These are phyloP conservation scores for Sphaerodactylus townsendi DNA, from an alignment of 2,113 vertebrate genomes.

Conservation along the genomic window DNA sequence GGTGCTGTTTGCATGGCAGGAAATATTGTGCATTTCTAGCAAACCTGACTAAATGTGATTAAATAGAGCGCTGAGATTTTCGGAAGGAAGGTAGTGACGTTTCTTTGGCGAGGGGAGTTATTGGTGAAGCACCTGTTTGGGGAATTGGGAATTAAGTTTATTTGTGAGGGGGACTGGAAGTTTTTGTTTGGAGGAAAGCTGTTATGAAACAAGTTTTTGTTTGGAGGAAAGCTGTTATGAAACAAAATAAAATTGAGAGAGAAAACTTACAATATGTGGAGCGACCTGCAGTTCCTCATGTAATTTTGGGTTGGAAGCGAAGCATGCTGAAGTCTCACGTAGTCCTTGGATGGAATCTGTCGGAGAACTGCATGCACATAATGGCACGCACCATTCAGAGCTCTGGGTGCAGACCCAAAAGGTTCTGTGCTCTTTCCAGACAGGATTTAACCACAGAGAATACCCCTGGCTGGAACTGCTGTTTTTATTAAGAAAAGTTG, in stretches of 20 bases:
- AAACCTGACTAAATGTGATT: neutral
- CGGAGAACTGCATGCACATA: neutral
- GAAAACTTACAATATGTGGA: neutral
- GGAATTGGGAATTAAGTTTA: neutral
- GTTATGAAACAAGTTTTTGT: neutral
- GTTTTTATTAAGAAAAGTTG: too few species aligned
- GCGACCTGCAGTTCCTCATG: neutral
- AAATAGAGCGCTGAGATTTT: neutral
- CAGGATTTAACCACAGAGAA: neutral
- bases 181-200: neutral
- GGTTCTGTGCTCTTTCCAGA: neutral
- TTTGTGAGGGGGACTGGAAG: neutral
- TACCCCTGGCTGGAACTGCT: neutral
- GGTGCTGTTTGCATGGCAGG: neutral
- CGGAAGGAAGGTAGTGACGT: too few species aligned
- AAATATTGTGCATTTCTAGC: neutral
- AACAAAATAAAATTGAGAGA: neutral
- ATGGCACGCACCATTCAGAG: too few species aligned
- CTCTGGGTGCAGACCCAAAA: too few species aligned
- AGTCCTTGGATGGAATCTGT: neutral
- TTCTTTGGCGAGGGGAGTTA: neutral
- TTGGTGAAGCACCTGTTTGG: too few species aligned
- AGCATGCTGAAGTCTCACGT: neutral
- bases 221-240: neutral
- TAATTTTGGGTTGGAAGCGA: neutral